phyloP scores from a whole-genome alignment of 2,888 invertebrate species.

The Trachelus stipa region DNA sequence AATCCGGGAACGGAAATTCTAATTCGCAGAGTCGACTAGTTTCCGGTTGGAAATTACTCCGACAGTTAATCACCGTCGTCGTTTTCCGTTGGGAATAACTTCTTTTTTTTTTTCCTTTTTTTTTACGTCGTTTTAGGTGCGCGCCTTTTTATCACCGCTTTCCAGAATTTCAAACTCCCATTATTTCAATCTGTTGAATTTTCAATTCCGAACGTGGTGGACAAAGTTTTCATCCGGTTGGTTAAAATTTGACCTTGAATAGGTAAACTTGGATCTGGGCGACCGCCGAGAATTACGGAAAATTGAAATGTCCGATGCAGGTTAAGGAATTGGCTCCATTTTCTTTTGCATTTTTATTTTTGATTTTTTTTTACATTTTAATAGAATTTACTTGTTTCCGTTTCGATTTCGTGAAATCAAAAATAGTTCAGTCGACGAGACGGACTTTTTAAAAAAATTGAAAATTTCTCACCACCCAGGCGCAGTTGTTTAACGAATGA shows the following conservation, averaged over 20 bases:
- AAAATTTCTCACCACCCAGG: background rate
- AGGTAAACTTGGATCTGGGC: too few relatives aligned
- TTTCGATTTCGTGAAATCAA: background rate
- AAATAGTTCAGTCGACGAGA: background rate
- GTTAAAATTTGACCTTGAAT: background rate
- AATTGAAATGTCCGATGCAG: background rate
- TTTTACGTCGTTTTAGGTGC: background rate
- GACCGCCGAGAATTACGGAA: background rate
- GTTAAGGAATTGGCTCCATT: background rate
- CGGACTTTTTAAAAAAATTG: background rate
- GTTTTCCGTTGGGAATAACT: background rate
- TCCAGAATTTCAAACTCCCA: background rate
- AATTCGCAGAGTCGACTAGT: background rate
- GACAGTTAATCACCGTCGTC: background rate
- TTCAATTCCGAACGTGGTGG: background rate
- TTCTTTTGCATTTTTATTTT: background rate
- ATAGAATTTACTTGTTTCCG: background rate
- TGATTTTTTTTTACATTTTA: background rate
- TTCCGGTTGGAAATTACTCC: background rate
- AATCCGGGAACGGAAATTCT: background rate
- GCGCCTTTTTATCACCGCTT: background rate
- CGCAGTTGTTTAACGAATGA: background rate
- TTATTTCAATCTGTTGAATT: background rate
- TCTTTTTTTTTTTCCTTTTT: background rate
- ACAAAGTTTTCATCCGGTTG: background rate